Percentiles rank a stretch among this genome's conserved stretches.
These are phyloP conservation scores for Gracilinanus agilis DNA, from an alignment of 2,113 vertebrate species.

Conservation along the genomic window DNA sequence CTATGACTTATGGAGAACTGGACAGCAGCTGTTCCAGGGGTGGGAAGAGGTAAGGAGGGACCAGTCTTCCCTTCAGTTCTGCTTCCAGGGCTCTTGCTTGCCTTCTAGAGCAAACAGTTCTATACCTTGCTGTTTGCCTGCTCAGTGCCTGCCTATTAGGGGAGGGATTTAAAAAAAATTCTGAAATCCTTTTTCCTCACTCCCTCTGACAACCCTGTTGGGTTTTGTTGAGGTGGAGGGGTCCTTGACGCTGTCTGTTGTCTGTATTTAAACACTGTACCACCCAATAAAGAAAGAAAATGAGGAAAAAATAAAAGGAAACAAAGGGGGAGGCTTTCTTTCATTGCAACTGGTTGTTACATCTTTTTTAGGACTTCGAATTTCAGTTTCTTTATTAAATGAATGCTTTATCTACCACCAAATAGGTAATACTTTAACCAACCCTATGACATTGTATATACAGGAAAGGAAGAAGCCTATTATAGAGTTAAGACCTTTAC, in stretches of 20 bases:
- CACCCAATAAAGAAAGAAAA: slow-evolving; percentile 71
- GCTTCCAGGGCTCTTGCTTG: background rate
- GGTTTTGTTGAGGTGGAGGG: slow-evolving; percentile 36
- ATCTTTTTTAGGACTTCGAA: too few relatives aligned
- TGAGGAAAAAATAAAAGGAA: background rate
- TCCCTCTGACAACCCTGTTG: slow-evolving; percentile 1
- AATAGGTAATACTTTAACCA: too few relatives aligned
- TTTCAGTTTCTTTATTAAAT: too few relatives aligned
- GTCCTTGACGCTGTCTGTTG: slow-evolving; percentile 51
- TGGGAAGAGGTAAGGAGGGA: background rate
- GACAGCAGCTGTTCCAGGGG: background rate
- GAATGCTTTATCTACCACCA: too few relatives aligned
- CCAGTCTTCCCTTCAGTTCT: slow-evolving; percentile 5
- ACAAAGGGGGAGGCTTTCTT: too few relatives aligned
- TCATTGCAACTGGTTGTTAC: too few relatives aligned
- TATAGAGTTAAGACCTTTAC: background rate
- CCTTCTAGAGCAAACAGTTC: background rate
- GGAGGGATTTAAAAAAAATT: background rate
- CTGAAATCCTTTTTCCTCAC: slow-evolving; percentile 32
- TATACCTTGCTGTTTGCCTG: background rate
- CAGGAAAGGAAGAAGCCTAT: background rate
- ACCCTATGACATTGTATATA: background rate
- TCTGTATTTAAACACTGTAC: slow-evolving; percentile 60
- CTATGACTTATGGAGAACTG: background rate
- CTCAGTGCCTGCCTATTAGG: background rate